Conservation (phyloP, 2,797 vertebrate species). For the Coranthus polyacanthus region DNA sequence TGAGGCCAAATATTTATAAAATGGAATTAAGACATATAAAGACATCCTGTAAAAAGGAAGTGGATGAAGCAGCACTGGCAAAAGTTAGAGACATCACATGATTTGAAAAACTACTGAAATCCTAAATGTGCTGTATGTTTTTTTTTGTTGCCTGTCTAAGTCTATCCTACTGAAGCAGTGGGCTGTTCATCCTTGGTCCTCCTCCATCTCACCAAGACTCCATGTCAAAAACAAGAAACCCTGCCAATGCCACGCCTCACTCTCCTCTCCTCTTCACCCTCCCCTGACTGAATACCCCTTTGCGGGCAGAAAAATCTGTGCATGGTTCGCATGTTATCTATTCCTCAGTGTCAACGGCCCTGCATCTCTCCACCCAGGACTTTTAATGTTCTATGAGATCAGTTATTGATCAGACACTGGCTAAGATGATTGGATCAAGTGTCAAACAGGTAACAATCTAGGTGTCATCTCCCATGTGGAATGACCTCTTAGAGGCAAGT, state of each 20-base stretch:
- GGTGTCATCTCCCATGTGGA: constrained; percentile 55
- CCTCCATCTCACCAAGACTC: constrained; percentile 65
- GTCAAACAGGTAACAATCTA: constrained; percentile 64
- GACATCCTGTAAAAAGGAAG: no score
- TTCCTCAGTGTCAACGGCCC: constrained; percentile 74
- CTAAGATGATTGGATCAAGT: constrained; percentile 76
- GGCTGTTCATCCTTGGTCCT: constrained; percentile 19
- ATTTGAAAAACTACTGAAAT: background rate
- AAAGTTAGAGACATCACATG: background rate
- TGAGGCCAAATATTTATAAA: no score
- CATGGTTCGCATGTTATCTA: constrained; percentile 49
- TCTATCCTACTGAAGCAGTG: constrained; percentile 13
- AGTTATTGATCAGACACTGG: constrained; percentile 78
- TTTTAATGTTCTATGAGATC: constrained; percentile 80
- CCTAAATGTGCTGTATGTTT: no score
- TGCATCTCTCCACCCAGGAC: constrained; percentile 56
- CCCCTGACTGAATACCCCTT: constrained; percentile 38
- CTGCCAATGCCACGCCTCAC: constrained; percentile 61
- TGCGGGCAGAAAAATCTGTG: constrained; percentile 54
- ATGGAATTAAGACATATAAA: no score
- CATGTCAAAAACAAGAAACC: constrained; percentile 62
- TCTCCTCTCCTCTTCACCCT: constrained; percentile 35
- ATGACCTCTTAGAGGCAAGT: constrained; percentile 30
- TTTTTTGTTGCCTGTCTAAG: constrained; percentile 10
- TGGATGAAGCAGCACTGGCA: background rate